Conservation (phyloP, 2,888 invertebrate genomes). For the Melinaea menophilus region DNA sequence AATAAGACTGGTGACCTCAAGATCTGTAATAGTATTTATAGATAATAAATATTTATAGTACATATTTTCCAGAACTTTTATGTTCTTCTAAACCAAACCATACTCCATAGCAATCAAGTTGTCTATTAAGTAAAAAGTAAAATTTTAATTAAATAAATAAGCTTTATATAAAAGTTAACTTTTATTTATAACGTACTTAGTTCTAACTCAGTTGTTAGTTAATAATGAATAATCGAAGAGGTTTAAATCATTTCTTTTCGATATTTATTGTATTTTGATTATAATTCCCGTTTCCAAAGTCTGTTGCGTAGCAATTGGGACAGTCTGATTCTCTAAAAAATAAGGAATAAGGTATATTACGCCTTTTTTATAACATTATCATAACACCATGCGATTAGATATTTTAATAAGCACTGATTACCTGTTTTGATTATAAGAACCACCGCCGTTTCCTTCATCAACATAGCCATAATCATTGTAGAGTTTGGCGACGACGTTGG, state of each 20-base stretch:
- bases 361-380: neutral
- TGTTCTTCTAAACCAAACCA: no score
- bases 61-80: no score
- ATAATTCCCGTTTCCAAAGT: neutral
- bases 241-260: neutral
- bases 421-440: neutral
- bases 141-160: no score
- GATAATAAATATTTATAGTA: no score
- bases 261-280: neutral
- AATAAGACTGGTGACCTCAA: no score
- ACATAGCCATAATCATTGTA: neutral
- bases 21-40: no score
- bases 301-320: neutral
- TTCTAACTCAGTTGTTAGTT: no score
- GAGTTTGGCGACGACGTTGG: neutral
- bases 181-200: no score
- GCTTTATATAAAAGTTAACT: no score
- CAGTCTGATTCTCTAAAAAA: neutral
- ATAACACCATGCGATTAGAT: neutral
- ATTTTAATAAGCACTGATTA: neutral
- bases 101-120: no score
- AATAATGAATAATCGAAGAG: no score
- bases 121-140: no score
- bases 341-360: neutral
- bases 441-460: neutral